A percentile compares a stretch with the other conserved stretches of the same genome.
phyloP scores from a whole-genome alignment of 2,797 vertebrate genomes.

The Coccyzus lansbergi region DNA sequence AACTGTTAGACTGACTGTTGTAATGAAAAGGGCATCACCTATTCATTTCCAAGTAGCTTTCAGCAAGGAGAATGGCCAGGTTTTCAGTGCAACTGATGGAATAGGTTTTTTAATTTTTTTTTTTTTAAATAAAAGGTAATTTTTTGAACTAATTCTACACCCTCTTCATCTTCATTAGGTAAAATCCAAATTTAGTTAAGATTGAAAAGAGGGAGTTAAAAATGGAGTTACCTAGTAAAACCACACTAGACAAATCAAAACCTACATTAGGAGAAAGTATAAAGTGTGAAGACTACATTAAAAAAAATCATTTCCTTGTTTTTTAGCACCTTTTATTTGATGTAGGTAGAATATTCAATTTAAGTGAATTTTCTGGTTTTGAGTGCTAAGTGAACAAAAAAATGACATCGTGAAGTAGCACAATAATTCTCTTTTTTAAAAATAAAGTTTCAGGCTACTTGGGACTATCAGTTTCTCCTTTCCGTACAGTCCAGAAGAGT shows the following conservation, averaged over 20 bases:
- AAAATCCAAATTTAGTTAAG: neutral
- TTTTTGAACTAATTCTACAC: neutral
- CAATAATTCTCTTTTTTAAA: neutral
- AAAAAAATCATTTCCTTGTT: neutral
- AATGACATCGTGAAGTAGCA: neutral
- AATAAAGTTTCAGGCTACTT: neutral
- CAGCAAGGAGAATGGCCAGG: neutral
- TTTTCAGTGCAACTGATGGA: neutral
- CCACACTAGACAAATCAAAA: neutral
- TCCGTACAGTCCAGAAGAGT: neutral
- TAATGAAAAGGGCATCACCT: neutral
- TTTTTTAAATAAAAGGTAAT: neutral
- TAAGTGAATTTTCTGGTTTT: neutral
- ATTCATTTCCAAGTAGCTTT: neutral
- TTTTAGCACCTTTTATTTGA: neutral
- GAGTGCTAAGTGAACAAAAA: neutral
- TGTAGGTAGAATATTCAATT: neutral
- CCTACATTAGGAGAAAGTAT: neutral
- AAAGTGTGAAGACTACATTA: neutral
- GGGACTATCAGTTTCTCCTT: neutral
- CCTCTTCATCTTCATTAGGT: neutral
- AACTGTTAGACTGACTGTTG: neutral
- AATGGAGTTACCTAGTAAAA: neutral
- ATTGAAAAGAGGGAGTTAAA: neutral
- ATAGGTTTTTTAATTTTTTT: neutral